These are phyloP conservation scores for Dinocampus coccinellae DNA, from an alignment of 2,888 invertebrate genomes.

Conservation along the genomic window DNA sequence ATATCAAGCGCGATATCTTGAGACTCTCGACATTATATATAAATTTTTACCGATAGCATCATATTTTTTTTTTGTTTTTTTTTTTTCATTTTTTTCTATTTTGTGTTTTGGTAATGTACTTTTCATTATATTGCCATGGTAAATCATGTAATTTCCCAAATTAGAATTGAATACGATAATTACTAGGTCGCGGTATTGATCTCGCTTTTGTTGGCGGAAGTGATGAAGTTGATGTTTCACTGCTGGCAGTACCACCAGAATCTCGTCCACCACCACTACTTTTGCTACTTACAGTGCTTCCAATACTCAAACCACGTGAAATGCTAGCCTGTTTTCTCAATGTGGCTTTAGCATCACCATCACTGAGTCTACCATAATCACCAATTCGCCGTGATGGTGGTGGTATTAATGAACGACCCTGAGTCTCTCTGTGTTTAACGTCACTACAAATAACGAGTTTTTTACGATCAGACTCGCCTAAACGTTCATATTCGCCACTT, in stretches of 20 bases:
- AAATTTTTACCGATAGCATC: not conserved
- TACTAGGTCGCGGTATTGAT: slow-evolving; percentile 75
- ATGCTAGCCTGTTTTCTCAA: slow-evolving; percentile 54
- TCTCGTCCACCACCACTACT: slow-evolving; percentile 71
- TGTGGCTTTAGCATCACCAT: slow-evolving; percentile 67
- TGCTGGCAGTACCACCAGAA: slow-evolving; percentile 72
- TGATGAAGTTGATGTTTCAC: slow-evolving; percentile 73
- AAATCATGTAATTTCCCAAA: not conserved
- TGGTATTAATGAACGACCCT: slow-evolving; percentile 71
- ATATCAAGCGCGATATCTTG: not conserved
- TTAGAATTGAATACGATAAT: slow-evolving; percentile 83
- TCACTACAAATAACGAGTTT: slow-evolving; percentile 61
- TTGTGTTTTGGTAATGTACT: not conserved
- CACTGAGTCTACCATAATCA: slow-evolving; percentile 74
- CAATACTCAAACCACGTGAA: slow-evolving; percentile 64
- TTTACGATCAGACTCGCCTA: slow-evolving; percentile 71
- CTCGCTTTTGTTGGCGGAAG: slow-evolving; percentile 77
- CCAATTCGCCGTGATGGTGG: slow-evolving; percentile 72
- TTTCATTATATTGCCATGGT: not conserved
- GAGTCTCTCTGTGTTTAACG: slow-evolving; percentile 68
- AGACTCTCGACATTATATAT: not conserved
- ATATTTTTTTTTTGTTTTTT: not conserved
- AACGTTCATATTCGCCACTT: slow-evolving; percentile 77
- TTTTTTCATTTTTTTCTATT: not conserved
- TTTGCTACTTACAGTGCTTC: slow-evolving; percentile 67